These are phyloP conservation scores for Horisme vitalbata DNA, from an alignment of 2,888 invertebrate species.

Conservation along the genomic window DNA sequence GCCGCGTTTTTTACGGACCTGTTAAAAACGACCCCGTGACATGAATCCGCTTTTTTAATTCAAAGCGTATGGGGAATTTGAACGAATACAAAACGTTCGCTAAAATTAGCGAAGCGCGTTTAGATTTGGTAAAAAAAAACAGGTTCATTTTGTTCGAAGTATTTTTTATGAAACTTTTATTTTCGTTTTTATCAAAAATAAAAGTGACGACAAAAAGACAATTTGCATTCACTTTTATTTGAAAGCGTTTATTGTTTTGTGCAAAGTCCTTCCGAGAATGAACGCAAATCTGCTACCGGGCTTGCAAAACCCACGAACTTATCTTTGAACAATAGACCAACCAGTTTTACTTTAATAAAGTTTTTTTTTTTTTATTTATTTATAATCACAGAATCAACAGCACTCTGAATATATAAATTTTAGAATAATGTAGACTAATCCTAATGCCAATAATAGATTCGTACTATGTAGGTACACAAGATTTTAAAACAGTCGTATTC, in stretches of 20 bases:
- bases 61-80: not conserved
- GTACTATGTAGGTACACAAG: too few species aligned
- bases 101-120: too few species aligned
- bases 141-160: conserved; percentile 1
- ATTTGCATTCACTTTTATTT: conserved; percentile 50
- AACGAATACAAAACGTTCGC: too few species aligned
- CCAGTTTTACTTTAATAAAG: too few species aligned
- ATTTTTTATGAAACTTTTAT: conserved; percentile 41
- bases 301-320: conserved; percentile 21
- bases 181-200: conserved; percentile 40
- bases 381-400: conserved; percentile 26
- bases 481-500: too few species aligned
- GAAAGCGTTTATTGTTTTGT: conserved; percentile 53
- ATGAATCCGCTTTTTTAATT: conserved; percentile 21
- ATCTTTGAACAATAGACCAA: conserved; percentile 29
- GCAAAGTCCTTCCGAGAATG: conserved; percentile 68
- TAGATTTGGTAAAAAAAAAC: not conserved
- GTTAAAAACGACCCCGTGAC: conserved; percentile 38
- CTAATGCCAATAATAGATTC: too few species aligned
- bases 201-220: conserved; percentile 36
- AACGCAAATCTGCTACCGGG: conserved; percentile 52
- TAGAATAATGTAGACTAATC: too few species aligned
- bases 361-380: too few species aligned
- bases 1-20: conserved; percentile 66
- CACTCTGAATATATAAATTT: too few species aligned